Evolutionary conservation across 2,797 vertebrate genomes (phyloP).

Genomic region (Champsocephalus esox): DNA sequence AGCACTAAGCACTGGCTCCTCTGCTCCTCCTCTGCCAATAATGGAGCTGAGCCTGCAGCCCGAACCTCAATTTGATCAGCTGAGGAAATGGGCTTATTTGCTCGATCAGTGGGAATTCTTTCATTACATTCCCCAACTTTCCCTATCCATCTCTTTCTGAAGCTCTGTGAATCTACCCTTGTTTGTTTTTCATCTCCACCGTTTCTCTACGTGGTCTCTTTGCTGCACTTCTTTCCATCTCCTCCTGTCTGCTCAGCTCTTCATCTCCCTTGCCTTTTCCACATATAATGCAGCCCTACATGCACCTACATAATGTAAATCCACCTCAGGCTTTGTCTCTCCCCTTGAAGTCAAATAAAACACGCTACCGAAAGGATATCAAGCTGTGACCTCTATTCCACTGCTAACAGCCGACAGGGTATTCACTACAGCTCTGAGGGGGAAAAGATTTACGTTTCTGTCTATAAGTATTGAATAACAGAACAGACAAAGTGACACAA

Average conservation of each 20-base stretch:
- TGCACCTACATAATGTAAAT: conserved; percentile 65
- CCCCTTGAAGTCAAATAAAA: conserved; percentile 55
- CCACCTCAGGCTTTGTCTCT: conserved; percentile 38
- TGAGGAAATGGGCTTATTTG: conserved; percentile 69
- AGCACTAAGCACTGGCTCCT: conserved; percentile 58
- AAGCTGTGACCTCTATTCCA: conserved; percentile 34
- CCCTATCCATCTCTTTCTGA: conserved; percentile 33
- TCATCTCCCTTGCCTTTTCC: conserved; percentile 19
- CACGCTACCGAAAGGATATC: conserved; percentile 19
- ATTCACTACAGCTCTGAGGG: neutral
- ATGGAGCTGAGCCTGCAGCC: conserved; percentile 66
- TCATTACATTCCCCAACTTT: conserved; percentile 70
- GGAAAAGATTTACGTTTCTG: conserved; percentile 35
- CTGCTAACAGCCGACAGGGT: neutral
- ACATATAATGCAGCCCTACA: conserved; percentile 7
- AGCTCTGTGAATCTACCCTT: conserved; percentile 40
- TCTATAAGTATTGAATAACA: conserved; percentile 32
- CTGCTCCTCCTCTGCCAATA: conserved; percentile 72
- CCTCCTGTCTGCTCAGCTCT: conserved; percentile 38
- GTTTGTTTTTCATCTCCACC: conserved; percentile 52
- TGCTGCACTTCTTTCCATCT: conserved; percentile 40
- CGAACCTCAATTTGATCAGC: conserved; percentile 79
- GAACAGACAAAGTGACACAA: conserved; percentile 37
- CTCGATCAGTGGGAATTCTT: conserved; percentile 72
- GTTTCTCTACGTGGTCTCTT: conserved; percentile 26